Evolutionary conservation across 1,140 invertebrate species (phyloP), one percentile per base, ranked within the genome.

Genomic region (Euura lappo): DNA sequence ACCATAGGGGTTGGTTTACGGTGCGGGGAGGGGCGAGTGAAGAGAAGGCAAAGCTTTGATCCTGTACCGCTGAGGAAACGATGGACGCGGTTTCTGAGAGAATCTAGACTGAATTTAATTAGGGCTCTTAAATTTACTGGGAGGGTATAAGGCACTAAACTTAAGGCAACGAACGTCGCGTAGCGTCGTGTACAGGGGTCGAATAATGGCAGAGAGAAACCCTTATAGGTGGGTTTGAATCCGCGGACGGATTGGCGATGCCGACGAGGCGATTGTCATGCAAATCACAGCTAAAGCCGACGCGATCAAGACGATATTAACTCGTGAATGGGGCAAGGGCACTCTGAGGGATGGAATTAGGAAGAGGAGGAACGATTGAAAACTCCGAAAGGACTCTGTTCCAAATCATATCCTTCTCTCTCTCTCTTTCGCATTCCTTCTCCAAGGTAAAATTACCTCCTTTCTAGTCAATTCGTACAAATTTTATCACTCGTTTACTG

Each of bases 21-120:
- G 2, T 11, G 13, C 51, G 13, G 2, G 6, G 13, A 5, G 51
- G 10, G 10, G 0, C 0, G 51, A 1, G 28, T 28, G 1, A 28
- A 28, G 28, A 28, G 78, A 76, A 78, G 85, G 84, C 84, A 85
- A 85, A 80, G 81, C 85, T 86, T 86, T 86, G 85, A 86, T 85
- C 84, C 82, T 81, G 79, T 28, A 28, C 28, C 81, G 83, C 80
- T 84, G 83, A 84, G 82, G 80, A 82, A 82, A 81, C 79, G 79
- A 83, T 82, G 83, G 79, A 81, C 78, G 75, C 79, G 80, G 78
- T 81, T 76, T 77, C 77, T 83, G 83, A 85, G 83, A 84, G 82
- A 83, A 83, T 79, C 84, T 82, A 84, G 83, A 84, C 83, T 81
- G 84, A 85, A 85, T 87, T 85, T 84, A 86, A 87, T 87, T 86